These are phyloP conservation scores for Columba guinea DNA, from an alignment of 2,797 vertebrate genomes.

Conservation along the genomic window DNA sequence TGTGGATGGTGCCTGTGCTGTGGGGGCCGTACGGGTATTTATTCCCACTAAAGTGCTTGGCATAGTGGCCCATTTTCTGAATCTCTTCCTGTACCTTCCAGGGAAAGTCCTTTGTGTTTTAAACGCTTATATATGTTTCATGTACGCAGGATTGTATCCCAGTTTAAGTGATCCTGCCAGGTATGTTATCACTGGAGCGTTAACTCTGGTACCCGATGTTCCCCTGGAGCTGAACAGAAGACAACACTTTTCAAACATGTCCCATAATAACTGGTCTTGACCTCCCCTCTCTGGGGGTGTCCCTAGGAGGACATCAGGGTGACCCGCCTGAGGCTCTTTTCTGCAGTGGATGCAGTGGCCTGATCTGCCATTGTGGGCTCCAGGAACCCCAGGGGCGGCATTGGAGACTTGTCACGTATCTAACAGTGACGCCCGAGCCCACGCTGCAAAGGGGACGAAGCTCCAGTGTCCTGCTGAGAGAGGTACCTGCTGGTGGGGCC, in stretches of 20 bases:
- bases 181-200: rapidly evolving
- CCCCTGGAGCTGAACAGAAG: background rate
- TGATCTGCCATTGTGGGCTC: too few relatives aligned
- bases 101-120: background rate
- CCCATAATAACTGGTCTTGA: background rate
- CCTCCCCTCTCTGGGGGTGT: background rate
- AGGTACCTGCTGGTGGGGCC: background rate
- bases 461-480: background rate
- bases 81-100: background rate
- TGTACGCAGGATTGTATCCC: background rate
- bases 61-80: background rate
- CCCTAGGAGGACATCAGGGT: background rate
- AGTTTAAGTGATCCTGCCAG: background rate
- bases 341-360: background rate
- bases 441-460: background rate
- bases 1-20: background rate
- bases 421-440: background rate
- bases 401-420: rapidly evolving
- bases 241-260: background rate
- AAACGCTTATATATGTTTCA: rapidly evolving
- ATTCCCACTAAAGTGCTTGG: background rate
- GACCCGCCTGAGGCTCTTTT: background rate
- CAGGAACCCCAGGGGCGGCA: background rate
- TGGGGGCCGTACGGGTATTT: background rate
- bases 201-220: background rate